Percentiles rank a stretch among this genome's conserved stretches.
Evolutionary conservation across 2,888 invertebrate genomes (phyloP).

Genomic region (Cephalotes varians): DNA sequence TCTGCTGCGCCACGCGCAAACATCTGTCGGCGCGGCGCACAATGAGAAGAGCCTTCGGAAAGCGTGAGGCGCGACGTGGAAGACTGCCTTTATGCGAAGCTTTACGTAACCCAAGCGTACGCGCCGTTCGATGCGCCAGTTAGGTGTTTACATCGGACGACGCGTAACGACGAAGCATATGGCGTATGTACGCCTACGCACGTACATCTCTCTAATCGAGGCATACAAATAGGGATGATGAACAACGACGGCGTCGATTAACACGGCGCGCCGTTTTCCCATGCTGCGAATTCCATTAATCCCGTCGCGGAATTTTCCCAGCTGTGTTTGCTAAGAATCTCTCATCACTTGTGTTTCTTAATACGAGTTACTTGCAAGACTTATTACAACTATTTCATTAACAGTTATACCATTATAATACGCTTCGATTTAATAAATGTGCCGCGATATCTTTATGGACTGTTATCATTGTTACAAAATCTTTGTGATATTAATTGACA

Average conservation of each 20-base stretch:
- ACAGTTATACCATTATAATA: background rate
- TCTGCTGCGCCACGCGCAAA: slow-evolving; percentile 16
- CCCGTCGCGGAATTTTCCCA: slow-evolving; percentile 37
- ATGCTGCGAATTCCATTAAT: slow-evolving; percentile 41
- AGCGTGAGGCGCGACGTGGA: slow-evolving; percentile 40
- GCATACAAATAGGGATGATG: slow-evolving; percentile 48
- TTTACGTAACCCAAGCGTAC: slow-evolving; percentile 63
- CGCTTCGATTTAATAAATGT: background rate
- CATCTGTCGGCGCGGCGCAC: slow-evolving; percentile 59
- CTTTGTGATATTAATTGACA: background rate
- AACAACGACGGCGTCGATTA: slow-evolving; percentile 17
- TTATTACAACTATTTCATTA: slow-evolving; percentile 18
- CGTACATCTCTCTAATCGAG: slow-evolving; percentile 57
- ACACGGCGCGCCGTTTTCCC: slow-evolving; percentile 17
- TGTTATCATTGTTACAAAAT: background rate
- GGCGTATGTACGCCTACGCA: slow-evolving; percentile 57
- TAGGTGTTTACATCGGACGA: slow-evolving; percentile 54
- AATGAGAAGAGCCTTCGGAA: slow-evolving; percentile 44
- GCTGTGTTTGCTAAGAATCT: background rate
- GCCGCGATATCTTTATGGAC: background rate
- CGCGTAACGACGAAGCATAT: slow-evolving; percentile 55
- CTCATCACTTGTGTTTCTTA: slow-evolving; percentile 1
- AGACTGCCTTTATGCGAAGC: slow-evolving; percentile 55
- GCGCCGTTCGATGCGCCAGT: slow-evolving; percentile 44
- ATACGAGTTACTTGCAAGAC: background rate